These are phyloP conservation scores for Cheilinus undulatus DNA, from an alignment of 2,113 vertebrate species.

Conservation along the genomic window DNA sequence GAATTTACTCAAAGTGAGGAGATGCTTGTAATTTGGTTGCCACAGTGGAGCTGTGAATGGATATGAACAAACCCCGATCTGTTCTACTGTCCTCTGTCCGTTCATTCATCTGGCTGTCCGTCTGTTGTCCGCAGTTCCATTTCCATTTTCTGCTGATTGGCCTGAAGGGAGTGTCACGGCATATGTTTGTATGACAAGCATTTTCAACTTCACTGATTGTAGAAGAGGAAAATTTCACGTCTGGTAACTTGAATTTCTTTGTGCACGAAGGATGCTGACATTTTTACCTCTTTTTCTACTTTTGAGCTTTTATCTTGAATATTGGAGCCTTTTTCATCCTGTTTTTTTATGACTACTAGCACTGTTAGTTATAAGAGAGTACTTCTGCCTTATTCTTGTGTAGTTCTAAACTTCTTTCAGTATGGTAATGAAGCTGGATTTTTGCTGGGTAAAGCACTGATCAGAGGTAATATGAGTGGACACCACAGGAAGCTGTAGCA, in stretches of 20 bases:
- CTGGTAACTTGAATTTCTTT: background rate
- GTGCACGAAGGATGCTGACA: background rate
- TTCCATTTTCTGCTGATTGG: slow-evolving; percentile 42
- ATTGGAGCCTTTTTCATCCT: too few relatives aligned
- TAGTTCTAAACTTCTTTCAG: too few relatives aligned
- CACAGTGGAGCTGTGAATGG: background rate
- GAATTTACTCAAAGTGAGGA: background rate
- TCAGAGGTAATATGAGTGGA: too few relatives aligned
- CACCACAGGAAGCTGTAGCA: too few relatives aligned
- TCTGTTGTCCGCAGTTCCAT: slow-evolving; percentile 43
- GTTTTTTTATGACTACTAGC: too few relatives aligned
- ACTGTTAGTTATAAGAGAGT: too few relatives aligned
- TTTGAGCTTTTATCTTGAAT: too few relatives aligned
- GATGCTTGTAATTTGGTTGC: background rate
- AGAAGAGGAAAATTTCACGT: slow-evolving; percentile 10
- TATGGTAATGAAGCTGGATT: too few relatives aligned
- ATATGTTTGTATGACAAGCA: slow-evolving; percentile 52
- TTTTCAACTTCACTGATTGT: slow-evolving; percentile 39
- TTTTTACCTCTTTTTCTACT: background rate
- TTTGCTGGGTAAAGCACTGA: too few relatives aligned
- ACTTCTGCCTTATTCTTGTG: too few relatives aligned
- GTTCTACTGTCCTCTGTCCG: slow-evolving; percentile 9
- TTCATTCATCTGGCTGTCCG: slow-evolving; percentile 47
- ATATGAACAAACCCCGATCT: slow-evolving; percentile 30
- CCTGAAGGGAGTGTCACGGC: slow-evolving; percentile 39